phyloP scores from a whole-genome alignment of 2,888 invertebrate genomes.

The Diabrotica balteata region DNA sequence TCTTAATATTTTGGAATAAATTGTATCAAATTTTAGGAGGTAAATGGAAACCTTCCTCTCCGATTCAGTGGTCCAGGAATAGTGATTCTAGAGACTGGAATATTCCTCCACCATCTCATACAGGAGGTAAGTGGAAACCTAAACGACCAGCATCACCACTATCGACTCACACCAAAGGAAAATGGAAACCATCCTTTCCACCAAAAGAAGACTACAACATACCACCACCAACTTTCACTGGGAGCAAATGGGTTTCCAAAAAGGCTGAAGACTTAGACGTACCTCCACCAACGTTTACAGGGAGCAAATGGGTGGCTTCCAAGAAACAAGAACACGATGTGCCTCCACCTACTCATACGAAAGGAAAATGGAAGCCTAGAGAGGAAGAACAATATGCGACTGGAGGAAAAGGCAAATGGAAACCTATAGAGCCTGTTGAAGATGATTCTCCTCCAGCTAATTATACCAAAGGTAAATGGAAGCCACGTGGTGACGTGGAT shows the following conservation, averaged over 20 bases:
- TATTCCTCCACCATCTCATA: constrained; percentile 64
- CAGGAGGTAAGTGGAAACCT: constrained; percentile 73
- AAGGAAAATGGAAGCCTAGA: constrained; percentile 67
- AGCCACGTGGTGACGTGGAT: constrained; percentile 28
- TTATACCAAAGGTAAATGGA: constrained; percentile 39
- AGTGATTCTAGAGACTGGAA: constrained; percentile 63
- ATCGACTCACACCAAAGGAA: constrained; percentile 54
- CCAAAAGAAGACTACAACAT: constrained; percentile 33
- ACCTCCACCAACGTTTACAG: constrained; percentile 55
- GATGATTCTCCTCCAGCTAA: constrained; percentile 36
- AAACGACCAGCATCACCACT: constrained; percentile 56
- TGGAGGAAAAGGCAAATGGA: constrained; percentile 68
- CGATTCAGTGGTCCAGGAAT: constrained; percentile 54
- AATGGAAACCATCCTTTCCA: constrained; percentile 65
- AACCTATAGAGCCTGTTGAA: constrained; percentile 54
- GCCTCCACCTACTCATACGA: constrained; percentile 62
- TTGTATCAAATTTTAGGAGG: constrained; percentile 55
- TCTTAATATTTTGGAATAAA: not conserved
- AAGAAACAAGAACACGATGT: constrained; percentile 39
- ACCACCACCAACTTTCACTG: constrained; percentile 61
- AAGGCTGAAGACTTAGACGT: constrained; percentile 35
- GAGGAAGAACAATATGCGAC: constrained; percentile 22
- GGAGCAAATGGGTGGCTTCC: constrained; percentile 67
- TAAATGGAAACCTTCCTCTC: constrained; percentile 76
- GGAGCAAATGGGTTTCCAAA: constrained; percentile 65